A percentile compares a stretch with the other conserved stretches of the same genome.
phyloP scores from a whole-genome alignment of 2,113 vertebrate species.

The Macroglossus sobrinus region DNA sequence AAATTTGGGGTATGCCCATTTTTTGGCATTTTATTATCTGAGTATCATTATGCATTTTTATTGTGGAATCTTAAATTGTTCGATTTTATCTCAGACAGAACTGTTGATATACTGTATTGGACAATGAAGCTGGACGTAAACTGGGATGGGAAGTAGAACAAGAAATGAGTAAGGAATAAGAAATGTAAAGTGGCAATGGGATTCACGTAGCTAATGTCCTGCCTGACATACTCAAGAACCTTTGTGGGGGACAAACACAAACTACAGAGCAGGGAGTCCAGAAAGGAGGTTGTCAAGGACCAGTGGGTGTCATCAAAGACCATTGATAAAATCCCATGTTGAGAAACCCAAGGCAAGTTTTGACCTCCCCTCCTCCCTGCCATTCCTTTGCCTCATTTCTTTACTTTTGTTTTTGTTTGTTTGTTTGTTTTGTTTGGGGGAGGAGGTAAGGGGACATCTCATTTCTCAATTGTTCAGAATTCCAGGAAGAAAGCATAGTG shows the following conservation, averaged over 20 bases:
- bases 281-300: too few relatives aligned
- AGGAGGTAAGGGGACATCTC: too few relatives aligned
- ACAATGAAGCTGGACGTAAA: background rate
- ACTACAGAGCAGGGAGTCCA: background rate
- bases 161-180: background rate
- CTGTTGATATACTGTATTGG: background rate
- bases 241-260: background rate
- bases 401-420: too few relatives aligned
- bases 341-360: fast-evolving
- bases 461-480: background rate
- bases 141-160: background rate
- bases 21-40: background rate
- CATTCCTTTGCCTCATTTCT: background rate
- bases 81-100: background rate
- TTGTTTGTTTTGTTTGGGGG: too few relatives aligned
- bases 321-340: too few relatives aligned
- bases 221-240: background rate
- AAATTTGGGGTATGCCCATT: background rate
- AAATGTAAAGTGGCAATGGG: background rate
- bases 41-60: background rate
- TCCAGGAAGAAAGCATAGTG: background rate
- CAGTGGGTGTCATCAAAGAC: fast-evolving
- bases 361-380: background rate
- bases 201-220: background rate
- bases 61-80: background rate